phyloP scores from a whole-genome alignment of 2,888 invertebrate species.

The Drepana falcataria region DNA sequence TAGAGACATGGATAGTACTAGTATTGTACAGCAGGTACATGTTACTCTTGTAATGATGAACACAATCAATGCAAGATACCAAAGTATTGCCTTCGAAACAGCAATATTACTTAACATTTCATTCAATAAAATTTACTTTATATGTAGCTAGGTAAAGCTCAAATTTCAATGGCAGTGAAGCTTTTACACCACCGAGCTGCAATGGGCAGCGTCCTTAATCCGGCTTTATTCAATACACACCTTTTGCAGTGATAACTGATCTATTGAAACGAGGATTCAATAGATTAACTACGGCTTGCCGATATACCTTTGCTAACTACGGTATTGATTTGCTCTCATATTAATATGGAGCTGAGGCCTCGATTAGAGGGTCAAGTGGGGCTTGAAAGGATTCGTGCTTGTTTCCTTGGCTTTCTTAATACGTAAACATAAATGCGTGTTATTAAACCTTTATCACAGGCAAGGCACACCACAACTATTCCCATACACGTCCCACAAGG shows the following conservation, averaged over 20 bases:
- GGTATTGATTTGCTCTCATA: slow-evolving; percentile 1
- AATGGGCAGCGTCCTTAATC: not conserved
- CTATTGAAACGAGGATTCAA: slow-evolving; percentile 31
- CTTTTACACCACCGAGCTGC: not conserved
- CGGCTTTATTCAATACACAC: slow-evolving; percentile 59
- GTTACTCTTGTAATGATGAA: too few relatives aligned
- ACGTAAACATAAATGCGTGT: too few relatives aligned
- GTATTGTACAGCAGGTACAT: too few relatives aligned
- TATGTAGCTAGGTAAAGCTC: not conserved
- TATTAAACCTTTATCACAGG: too few relatives aligned
- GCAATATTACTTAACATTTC: not conserved
- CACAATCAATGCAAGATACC: too few relatives aligned
- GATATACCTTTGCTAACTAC: not conserved
- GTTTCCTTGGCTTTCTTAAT: not conserved
- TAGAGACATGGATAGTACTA: too few relatives aligned
- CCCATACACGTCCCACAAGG: too few relatives aligned
- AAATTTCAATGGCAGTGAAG: not conserved
- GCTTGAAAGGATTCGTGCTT: not conserved
- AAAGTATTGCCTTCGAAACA: too few relatives aligned
- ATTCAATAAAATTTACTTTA: not conserved
- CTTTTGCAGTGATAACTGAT: slow-evolving; percentile 52
- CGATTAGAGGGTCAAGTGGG: not conserved
- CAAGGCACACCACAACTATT: too few relatives aligned
- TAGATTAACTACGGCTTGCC: slow-evolving; percentile 14
- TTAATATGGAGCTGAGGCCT: not conserved